Base-by-base conservation (phyloP, 2,797 vertebrate species). In the Sebastes hopkinsi region DNA sequence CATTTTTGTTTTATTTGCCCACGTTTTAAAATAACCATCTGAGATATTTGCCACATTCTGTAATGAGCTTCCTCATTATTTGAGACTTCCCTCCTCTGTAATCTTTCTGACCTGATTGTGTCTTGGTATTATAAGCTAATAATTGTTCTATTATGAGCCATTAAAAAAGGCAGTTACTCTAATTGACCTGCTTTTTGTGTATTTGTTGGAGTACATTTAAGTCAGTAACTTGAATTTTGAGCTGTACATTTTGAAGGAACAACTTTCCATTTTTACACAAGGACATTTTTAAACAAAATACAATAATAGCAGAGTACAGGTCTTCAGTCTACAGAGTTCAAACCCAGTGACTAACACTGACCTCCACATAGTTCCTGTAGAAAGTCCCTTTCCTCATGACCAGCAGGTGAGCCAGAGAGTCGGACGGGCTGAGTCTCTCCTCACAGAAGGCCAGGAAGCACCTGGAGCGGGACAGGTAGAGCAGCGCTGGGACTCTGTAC, bases 401-500 rank as follows among this genome's bases (percentile, higher is more conserved):
- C 82, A 99, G 95, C 83, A 98, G 94, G 86, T 99, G 97, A 69
- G 98, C 98, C 7, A 98, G 96, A 20, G 97, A 93, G 38, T 99
- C 98, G 0, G 96, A 95, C 0, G 96, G 94, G 23, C 96, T 97
- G 60, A 98, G 94, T 14, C 98, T 94, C 94, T 99, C 97, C 88
- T 99, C 98, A 0, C 98, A 98, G 10, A 99, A 99, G 0, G 98
- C 97, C 93, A 99, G 90, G 80, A 99, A 95, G 38, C 94, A 95
- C 65, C 93, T 92, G 75, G 92, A 94, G 0, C 91, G 92, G 11
- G 95, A 90, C 86, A 99, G 87, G 52, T 96, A 96, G 62, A 99
- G 95, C 85, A 99, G 93, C 0, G 97, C 98, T 0, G 98, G 98
- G 18, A 99, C 96, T 0, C 98, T 95, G 92, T 99, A 99, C 0